Percentiles rank a stretch among this genome's conserved stretches.
phyloP scores from a whole-genome alignment of 2,797 vertebrate species.

The Rhabdophis nuchalis region DNA sequence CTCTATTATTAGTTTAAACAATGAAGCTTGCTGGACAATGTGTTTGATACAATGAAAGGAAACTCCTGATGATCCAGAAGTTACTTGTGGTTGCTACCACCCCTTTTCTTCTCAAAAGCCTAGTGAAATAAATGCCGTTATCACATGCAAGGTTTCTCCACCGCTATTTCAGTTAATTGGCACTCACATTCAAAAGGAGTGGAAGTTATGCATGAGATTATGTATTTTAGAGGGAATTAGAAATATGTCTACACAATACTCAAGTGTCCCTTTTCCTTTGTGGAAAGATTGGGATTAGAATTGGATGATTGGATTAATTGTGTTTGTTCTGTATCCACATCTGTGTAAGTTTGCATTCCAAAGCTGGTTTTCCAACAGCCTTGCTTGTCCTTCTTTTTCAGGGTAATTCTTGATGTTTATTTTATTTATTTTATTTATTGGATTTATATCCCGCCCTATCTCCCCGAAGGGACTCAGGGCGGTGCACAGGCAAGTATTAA shows the following conservation, averaged over 20 bases:
- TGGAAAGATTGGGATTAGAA: neutral
- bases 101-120: neutral
- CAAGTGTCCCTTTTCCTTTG: neutral
- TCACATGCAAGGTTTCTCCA: neutral
- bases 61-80: neutral
- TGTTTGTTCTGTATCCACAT: neutral
- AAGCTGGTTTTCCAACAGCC: fast-evolving
- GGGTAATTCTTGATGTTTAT: neutral
- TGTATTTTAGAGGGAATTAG: neutral
- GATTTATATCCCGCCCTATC: too few relatives aligned
- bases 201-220: neutral
- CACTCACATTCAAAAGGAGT: neutral
- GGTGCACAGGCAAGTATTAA: too few relatives aligned
- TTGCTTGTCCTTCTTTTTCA: neutral
- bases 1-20: neutral
- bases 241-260: neutral
- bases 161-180: neutral
- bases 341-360: neutral
- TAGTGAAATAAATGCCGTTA: neutral
- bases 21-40: neutral
- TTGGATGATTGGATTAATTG: neutral
- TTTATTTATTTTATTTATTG: too few relatives aligned
- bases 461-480: too few relatives aligned
- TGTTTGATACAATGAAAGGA: neutral
- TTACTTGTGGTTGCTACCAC: neutral